phyloP scores from a whole-genome alignment of 2,113 vertebrate species.

The Archilochus colubris region DNA sequence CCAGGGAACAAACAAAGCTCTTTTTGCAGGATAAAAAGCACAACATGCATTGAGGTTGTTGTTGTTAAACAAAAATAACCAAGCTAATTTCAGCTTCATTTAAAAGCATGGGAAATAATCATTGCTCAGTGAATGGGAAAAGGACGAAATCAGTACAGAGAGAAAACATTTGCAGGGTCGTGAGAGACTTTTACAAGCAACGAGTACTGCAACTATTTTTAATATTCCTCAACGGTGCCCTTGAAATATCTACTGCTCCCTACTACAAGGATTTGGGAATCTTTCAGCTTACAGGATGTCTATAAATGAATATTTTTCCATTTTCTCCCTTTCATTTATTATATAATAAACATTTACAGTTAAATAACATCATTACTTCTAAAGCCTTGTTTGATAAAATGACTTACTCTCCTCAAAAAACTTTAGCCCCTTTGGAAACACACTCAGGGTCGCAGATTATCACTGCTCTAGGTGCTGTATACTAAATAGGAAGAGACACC shows the following conservation, averaged over 20 bases:
- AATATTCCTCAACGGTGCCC: background rate
- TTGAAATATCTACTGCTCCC: conserved; percentile 4
- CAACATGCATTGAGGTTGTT: conserved; percentile 63
- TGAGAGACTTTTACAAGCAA: conserved; percentile 53
- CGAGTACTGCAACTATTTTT: conserved; percentile 50
- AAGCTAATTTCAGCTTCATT: conserved; percentile 72
- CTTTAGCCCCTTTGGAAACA: background rate
- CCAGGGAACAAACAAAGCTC: conserved; percentile 71
- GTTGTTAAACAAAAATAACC: conserved; percentile 77
- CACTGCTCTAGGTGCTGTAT: background rate
- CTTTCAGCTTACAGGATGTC: background rate
- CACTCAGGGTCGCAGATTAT: background rate
- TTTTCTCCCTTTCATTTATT: background rate
- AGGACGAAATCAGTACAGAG: conserved; percentile 63
- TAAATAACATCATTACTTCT: background rate
- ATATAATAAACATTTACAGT: background rate
- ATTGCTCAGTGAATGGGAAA: conserved; percentile 68
- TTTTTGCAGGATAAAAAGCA: conserved; percentile 64
- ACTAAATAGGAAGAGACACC: background rate
- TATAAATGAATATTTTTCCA: background rate
- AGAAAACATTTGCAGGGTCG: conserved; percentile 47
- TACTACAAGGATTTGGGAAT: background rate
- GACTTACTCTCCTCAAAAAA: background rate
- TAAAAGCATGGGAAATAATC: conserved; percentile 73
- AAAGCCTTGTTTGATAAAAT: background rate